Evolutionary conservation across 2,797 vertebrate genomes (phyloP), one percentile per base, ranked within the genome.

Genomic region (Anas bernieri): DNA sequence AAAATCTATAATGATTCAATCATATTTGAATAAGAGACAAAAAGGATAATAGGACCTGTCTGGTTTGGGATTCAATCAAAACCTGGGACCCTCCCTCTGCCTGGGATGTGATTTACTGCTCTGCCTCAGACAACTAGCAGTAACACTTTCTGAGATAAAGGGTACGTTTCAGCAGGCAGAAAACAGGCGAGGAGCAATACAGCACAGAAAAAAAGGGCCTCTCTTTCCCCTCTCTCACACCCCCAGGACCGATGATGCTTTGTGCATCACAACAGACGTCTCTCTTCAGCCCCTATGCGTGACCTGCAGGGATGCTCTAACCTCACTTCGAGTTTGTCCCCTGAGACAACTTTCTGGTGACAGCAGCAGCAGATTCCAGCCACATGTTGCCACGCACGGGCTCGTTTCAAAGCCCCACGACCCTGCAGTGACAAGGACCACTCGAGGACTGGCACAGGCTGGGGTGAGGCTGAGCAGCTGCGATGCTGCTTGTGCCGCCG

Each of bases 21-120:
- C 81, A 55, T 33, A 55, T 92, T 90, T 93, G 91, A 94, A 87
- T 94, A 96, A 64, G 23, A 92, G 58, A 88, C 81, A 92, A 88
- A 90, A 96, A 90, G 43, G 18, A 95, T 76, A 96, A 91, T 92
- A 87, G 88, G 43, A 89, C 48, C 80, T 95, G 93, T 85, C 95
- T 90, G 50, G 28, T 82, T 87, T 86, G 61, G 86, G 81, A 93
- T 85, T 94, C 80, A 74, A 23, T 90, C 95, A 93, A 96, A 95
- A 83, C 6, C 45, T 66, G 61, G 70, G 88, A 79, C 56, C 80
- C 88, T 90, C 91, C 92, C 81, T 92, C 92, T 0, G 0, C 31
- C 43, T 61, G 64, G 30, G 23, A 63, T 52, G 78, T n/a, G 54
- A 87, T 79, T 86, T 75, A 77, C 55, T 68, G 5, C 59, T 73